A percentile compares a stretch with the other conserved stretches of the same genome.
Conservation (phyloP, 2,888 invertebrate genomes). For the Orgyia antiqua region DNA sequence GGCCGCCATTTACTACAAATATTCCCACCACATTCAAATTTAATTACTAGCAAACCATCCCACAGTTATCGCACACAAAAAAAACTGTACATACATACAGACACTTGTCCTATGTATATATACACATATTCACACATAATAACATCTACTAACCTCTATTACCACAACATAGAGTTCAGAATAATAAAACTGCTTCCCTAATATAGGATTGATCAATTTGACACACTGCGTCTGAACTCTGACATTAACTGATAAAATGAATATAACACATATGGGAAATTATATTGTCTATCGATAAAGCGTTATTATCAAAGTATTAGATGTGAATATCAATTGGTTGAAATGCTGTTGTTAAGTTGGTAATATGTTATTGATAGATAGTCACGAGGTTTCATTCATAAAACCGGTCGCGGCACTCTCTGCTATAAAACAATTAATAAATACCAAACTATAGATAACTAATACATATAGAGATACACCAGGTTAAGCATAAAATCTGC, state of each 20-base stretch:
- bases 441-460: too few species aligned
- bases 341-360: constrained; percentile 15
- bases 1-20: too few species aligned
- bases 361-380: constrained; percentile 28
- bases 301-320: constrained; percentile 19
- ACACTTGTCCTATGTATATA: constrained; percentile 10
- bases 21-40: constrained; percentile 15
- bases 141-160: constrained; percentile 26
- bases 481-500: too few species aligned
- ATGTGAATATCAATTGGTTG: constrained; percentile 15
- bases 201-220: constrained; percentile 29
- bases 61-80: constrained; percentile 10
- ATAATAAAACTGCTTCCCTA: constrained; percentile 9
- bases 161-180: constrained; percentile 18
- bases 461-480: too few species aligned
- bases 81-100: constrained; percentile 11
- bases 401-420: constrained; percentile 21
- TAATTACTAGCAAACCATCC: constrained; percentile 14
- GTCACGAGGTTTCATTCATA: constrained; percentile 34
- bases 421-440: too few species aligned
- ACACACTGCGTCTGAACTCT: constrained; percentile 32
- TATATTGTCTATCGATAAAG: constrained; percentile 7
- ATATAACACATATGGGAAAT: constrained; percentile 13
- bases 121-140: constrained; percentile 5
- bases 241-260: constrained; percentile 31